Evolutionary conservation across 2,113 vertebrate species (phyloP), one percentile per base, ranked within the genome.

Genomic region (Tychaedon coryphoeus): DNA sequence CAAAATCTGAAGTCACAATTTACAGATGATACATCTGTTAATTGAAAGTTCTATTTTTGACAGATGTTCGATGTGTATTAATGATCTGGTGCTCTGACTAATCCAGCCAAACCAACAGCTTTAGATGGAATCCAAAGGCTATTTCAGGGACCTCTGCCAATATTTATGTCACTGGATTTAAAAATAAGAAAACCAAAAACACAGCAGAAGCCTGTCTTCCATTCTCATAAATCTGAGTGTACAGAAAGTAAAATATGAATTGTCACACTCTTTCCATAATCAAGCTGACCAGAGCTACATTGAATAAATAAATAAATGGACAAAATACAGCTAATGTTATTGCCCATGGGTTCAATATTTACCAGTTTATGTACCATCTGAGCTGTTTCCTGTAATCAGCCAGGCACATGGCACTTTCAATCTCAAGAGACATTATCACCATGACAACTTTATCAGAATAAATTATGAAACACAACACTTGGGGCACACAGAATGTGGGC

Each of bases 381-480:
- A 98, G 97, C 96, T 92, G 96, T 97, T 98, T 97, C 96, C 95
- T 97, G 95, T 96, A 97, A 98, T 98, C 97, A 98, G 72, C 95
- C 96, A 92, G 82, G 95, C 97, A 97, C 98, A 98, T 95, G 97
- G 95, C 97, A 92, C 92, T 97, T 96, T 83, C 90, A 82, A 92
- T 97, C 97, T 97, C 97, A 84, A 88, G 96, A 97, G 98, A 97
- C 91, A 93, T 96, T 87, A 98, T 98, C 88, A 86, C 98, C 98
- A 98, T 98, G 98, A 98, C 98, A 98, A 98, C 98, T 98, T 98
- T 98, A 98, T 98, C 98, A 97, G 97, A 93, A 97, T 97, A 97
- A 98, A 97, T 96, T 97, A 96, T 96, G 97, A 97, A 97, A 96
- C 73, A 89, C 95, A 96, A 95, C 96, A 97, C 97, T 97, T 97